phyloP scores from a whole-genome alignment of 2,113 vertebrate genomes.

The Cervus canadensis region DNA sequence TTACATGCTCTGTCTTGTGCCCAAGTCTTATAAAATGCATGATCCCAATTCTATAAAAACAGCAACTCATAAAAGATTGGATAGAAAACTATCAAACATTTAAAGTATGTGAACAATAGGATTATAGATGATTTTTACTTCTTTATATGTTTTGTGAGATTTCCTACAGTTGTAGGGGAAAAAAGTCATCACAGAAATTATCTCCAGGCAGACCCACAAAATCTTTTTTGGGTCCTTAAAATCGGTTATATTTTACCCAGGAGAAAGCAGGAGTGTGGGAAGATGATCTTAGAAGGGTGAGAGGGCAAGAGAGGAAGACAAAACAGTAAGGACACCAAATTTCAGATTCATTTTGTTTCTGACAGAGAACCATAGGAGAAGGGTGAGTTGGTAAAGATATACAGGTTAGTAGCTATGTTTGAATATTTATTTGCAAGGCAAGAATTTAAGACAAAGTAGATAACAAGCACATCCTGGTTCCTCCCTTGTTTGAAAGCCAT shows the following conservation, averaged over 20 bases:
- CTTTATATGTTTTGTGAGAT: background rate
- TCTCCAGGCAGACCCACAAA: background rate
- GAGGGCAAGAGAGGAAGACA: background rate
- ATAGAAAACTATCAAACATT: background rate
- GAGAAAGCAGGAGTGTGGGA: background rate
- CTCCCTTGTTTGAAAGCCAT: background rate
- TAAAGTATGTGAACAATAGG: background rate
- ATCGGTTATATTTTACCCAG: background rate
- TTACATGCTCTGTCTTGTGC: background rate
- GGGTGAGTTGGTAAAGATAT: background rate
- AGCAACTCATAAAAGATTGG: background rate
- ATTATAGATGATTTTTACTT: background rate
- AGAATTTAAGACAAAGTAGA: background rate
- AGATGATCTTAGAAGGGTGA: too few relatives aligned
- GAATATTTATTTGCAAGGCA: background rate
- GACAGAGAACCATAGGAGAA: background rate
- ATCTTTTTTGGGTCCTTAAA: background rate
- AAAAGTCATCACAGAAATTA: background rate
- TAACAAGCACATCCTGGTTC: background rate
- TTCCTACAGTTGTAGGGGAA: background rate
- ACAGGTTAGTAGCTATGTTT: background rate
- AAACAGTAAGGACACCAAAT: background rate
- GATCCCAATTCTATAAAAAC: background rate
- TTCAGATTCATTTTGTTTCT: background rate
- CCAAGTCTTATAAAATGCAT: background rate